Evolutionary conservation across 2,797 vertebrate genomes (phyloP).

Genomic region (Pampus argenteus): DNA sequence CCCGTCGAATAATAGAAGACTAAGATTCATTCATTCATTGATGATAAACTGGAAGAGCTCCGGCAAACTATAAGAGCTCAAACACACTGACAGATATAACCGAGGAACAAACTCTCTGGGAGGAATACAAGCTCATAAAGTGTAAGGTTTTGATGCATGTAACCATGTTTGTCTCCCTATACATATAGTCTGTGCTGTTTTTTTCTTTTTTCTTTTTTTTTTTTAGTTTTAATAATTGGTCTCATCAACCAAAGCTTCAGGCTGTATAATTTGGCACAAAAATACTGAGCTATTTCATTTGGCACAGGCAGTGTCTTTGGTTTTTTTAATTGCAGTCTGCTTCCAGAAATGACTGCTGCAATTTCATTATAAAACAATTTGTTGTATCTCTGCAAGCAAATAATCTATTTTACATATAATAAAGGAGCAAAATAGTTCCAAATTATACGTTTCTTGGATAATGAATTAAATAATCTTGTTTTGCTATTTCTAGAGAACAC

Average conservation of each 20-base stretch:
- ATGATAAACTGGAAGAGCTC: too few species aligned
- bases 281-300: constrained; percentile 29
- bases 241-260: constrained; percentile 28
- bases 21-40: constrained; percentile 66
- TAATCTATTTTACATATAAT: not conserved
- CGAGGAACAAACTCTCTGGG: not conserved
- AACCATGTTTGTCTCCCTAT: not conserved
- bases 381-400: not conserved
- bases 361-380: not conserved
- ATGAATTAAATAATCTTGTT: not conserved
- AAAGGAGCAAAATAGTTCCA: not conserved
- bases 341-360: constrained; percentile 19
- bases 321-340: constrained; percentile 27
- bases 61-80: not conserved
- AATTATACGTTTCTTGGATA: not conserved
- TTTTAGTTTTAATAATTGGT: constrained; percentile 22
- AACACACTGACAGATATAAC: not conserved
- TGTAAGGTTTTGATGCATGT: not conserved
- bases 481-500: not conserved
- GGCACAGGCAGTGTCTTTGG: constrained; percentile 16
- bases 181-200: constrained; percentile 2
- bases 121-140: constrained; percentile 5
- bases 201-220: too few species aligned
- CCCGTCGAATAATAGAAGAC: constrained; percentile 62
- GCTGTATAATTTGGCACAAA: constrained; percentile 38